Percentiles rank a stretch among this genome's conserved stretches.
Conservation (phyloP, 2,888 invertebrate genomes). For the Kryphioiulus occultus region DNA sequence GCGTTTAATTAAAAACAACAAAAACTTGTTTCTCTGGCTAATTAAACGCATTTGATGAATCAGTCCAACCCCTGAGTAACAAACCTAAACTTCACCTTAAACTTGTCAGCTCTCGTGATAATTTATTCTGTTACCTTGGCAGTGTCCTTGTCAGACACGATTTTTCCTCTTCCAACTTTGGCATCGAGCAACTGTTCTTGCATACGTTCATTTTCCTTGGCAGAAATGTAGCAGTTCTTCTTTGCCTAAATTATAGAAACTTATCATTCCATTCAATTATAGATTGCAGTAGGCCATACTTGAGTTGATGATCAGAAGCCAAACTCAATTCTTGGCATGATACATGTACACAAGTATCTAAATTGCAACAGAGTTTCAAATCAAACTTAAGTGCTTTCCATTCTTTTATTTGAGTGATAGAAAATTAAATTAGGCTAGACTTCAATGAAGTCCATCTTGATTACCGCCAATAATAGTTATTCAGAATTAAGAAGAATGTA, state of each 20-base stretch:
- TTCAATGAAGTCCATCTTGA: not conserved
- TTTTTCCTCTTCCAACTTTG: constrained; percentile 64
- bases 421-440: constrained; percentile 11
- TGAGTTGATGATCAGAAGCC: too few relatives aligned
- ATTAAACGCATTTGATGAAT: not conserved
- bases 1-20: not conserved
- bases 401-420: not conserved
- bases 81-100: not conserved
- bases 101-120: not conserved
- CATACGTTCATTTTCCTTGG: constrained; percentile 89
- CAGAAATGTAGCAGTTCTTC: constrained; percentile 84
- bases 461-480: not conserved
- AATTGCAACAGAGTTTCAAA: too few relatives aligned
- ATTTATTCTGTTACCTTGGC: constrained; percentile 65
- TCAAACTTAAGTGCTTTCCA: too few relatives aligned
- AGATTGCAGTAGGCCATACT: too few relatives aligned
- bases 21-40: not conserved
- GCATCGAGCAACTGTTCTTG: constrained; percentile 72
- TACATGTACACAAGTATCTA: too few relatives aligned
- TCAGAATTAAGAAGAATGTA: not conserved
- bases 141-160: constrained; percentile 68
- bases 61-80: not conserved
- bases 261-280: not conserved
- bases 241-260: constrained; percentile 68
- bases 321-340: too few relatives aligned